phyloP scores from a whole-genome alignment of 2,113 vertebrate species.

The Lepus americanus region DNA sequence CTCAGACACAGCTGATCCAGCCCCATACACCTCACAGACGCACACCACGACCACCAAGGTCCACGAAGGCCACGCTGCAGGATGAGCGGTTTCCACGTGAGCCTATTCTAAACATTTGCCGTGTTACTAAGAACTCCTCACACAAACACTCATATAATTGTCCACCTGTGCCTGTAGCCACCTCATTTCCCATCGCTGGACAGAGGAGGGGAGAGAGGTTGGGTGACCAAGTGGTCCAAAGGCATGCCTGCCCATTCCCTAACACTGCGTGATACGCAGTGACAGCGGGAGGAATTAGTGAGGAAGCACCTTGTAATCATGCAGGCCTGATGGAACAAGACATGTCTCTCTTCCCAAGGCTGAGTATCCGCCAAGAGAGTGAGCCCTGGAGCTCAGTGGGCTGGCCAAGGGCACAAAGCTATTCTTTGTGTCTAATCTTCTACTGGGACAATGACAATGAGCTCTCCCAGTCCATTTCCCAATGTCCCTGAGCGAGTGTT shows the following conservation, averaged over 20 bases:
- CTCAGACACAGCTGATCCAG: not conserved
- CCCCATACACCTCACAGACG: not conserved
- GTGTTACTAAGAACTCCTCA: not conserved
- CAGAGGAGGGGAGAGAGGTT: not conserved
- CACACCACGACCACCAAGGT: not conserved
- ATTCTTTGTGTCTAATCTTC: not conserved
- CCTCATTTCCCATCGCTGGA: not conserved
- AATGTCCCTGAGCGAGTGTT: too few species aligned
- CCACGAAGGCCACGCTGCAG: not conserved
- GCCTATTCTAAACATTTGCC: too few species aligned
- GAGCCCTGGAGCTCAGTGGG: not conserved
- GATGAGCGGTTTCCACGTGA: too few species aligned
- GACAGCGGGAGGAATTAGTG: not conserved
- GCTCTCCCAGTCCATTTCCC: not conserved
- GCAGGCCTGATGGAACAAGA: rapidly evolving
- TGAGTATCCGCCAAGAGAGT: not conserved
- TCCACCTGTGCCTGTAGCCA: not conserved
- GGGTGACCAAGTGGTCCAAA: not conserved
- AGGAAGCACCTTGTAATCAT: not conserved
- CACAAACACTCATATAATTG: not conserved
- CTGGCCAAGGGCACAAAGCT: not conserved
- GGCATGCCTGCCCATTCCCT: not conserved
- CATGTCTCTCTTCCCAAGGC: not conserved
- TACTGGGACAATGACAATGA: not conserved
- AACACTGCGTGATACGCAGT: too few species aligned